phyloP scores from a whole-genome alignment of 2,113 vertebrate species.

The Cyphomyrus plagiostoma region DNA sequence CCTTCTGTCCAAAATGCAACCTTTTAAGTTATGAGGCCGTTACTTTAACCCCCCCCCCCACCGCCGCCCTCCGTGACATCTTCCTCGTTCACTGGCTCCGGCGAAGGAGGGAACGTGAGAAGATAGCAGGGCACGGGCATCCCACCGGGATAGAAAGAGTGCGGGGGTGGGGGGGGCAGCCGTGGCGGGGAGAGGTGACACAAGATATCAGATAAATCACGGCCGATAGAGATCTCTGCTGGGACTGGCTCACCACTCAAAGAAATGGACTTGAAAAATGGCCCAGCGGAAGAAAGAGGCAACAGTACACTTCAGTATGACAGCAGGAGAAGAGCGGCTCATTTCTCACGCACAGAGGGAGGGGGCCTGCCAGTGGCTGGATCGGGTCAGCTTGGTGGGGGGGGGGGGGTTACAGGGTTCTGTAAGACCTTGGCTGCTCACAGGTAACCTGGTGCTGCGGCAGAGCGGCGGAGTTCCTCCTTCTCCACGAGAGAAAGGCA shows the following conservation, averaged over 20 bases:
- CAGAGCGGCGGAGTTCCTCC: neutral
- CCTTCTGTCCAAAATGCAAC: neutral
- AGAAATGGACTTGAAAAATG: constrained; percentile 59
- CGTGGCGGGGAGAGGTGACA: constrained; percentile 19
- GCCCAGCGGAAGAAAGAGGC: constrained; percentile 50
- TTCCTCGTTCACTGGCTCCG: neutral
- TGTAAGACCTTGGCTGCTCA: neutral
- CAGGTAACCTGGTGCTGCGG: neutral
- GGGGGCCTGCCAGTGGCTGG: constrained; percentile 2
- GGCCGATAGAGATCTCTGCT: constrained; percentile 67
- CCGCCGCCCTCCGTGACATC: neutral
- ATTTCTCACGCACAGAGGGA: constrained; percentile 58
- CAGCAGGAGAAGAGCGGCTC: constrained; percentile 58
- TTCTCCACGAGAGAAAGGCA: neutral
- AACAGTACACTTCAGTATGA: constrained; percentile 62
- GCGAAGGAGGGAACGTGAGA: neutral
- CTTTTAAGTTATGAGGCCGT: neutral
- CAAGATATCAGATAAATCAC: constrained; percentile 60
- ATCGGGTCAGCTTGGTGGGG: neutral
- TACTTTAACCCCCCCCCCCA: neutral
- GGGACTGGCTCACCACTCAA: constrained; percentile 60
- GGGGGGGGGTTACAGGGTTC: neutral
- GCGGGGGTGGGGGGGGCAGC: neutral
- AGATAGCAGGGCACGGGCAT: neutral
- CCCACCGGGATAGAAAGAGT: neutral